Base-by-base conservation (phyloP, 2,113 vertebrate species). In the Epinephelus fuscoguttatus region DNA sequence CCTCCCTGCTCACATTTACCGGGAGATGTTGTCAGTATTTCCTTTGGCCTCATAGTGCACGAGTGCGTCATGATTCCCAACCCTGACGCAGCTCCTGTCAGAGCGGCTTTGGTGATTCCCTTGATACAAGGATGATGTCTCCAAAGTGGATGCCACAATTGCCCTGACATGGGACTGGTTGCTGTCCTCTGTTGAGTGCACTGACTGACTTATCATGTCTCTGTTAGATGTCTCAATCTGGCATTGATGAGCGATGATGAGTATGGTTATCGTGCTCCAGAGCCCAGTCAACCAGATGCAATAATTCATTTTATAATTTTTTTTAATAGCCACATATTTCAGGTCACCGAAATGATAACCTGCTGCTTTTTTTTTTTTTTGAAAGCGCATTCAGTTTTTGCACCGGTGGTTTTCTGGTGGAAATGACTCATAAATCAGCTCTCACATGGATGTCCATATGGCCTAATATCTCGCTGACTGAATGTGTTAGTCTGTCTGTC, bases 51-150 rank as follows among this genome's bases (percentile, higher is more conserved):
- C 56, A 33, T 30, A 64, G 66, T 62, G 19, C 25, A 77, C 14
- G 4, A 72, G 42, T 75, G 69, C 70, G 75, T 80, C 79, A 85
- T 56, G 55, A 66, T 76, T 80, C 42, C 56, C n/a, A 8, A 75
- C 67, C 80, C 63, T 92, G 89, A 91, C 18, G 71, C 77, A 88
- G 57, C 74, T 78, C 71, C 71, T 88, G 86, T 90, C 88, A 81
- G 64, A 73, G 62, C 47, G 76, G 71, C 83, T 88, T 78, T 79
- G 77, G 83, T 62, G 68, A 72, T 61, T 87, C 62, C 19, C 63
- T 80, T 19, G 15, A 67, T 37, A 76, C 50, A 53, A 37, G 37
- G 50, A 80, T 66, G 80, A 84, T 8, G 66, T 59, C 60, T 80
- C 68, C 59, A 21, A 19, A 78, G 70, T 60, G 78, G 75, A 83